Base-by-base conservation (phyloP, 2,888 invertebrate species). In the Drosophila nr. fundita region DNA sequence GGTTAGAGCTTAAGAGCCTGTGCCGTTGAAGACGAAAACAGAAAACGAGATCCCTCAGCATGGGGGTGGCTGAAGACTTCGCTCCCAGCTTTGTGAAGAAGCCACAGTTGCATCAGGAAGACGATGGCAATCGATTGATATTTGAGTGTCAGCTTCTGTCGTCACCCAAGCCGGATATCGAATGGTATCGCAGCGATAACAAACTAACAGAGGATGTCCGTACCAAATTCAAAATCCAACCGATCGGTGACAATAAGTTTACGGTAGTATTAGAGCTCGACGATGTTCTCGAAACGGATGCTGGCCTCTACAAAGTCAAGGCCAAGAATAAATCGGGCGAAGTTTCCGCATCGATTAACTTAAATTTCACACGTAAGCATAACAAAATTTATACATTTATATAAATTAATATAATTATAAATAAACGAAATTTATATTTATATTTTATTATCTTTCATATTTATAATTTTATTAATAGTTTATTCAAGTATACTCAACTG, bases 11-110 rank as follows among this genome's bases (percentile, higher is more conserved):
- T 67, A 83, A 74, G 67, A 69, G 72, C 59, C 70, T 78, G 61
- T 73, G 62, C 76, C 73, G 82, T 83, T 80, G 62, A 82, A 75
- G 66, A 72, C 80, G 76, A 76, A 61, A 27, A 40, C 4, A 54
- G 7, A 40, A 45, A 72, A 66, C 71, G 70, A 78, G 24, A 76
- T 53, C 69, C 63, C 82, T 89, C 89, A 90, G 89, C 87, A 93
- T 93, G 93, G 93, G 93, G 88, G 93, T 93, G 91, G 92, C 93
- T 89, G 98, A 98, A 94, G 98, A 98, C 94, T 97, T 98, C 95
- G 98, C 99, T 94, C 99, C 99, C 94, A 98, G 98, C 95, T 99
- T 99, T 95, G 98, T 98, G 88, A 98, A 98, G 95, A 99, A 99
- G 96, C 99, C 99, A 83, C 97, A 98, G 94, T 95, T 99, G 91